Base-by-base conservation (phyloP, 2,888 invertebrate species). In the Ditylenchus weischeri region DNA sequence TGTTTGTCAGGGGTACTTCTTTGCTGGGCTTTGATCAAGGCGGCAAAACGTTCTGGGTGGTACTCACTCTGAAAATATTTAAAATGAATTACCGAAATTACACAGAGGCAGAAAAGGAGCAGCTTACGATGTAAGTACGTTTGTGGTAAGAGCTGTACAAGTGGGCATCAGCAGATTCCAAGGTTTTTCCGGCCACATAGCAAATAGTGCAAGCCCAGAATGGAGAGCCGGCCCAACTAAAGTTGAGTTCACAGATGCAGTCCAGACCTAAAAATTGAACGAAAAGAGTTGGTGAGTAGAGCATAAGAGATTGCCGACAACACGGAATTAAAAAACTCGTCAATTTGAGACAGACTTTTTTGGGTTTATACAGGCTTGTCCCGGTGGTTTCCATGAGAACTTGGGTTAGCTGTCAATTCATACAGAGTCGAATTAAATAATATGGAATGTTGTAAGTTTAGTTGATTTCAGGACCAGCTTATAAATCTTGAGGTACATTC, bases 121-220 rank as follows among this genome's bases (percentile, higher is more conserved):
- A 23, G 4, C 69, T 19, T 15, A 69, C 69, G 19, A 69, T 21
- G 48, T 64, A 69, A 47, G 50, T 69, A 11, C 62, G 50, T 36
- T 57, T 58, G 57, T 71, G 71, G 35, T 57, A 38, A 3, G 61
- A 57, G 6, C 65, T 48, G 60, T 69, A 59, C 38, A 71, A 35
- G 50, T 71, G 71, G 5, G 38, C 51, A 58, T 69, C 67, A n/a
- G 69, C 65, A 0, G 69, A 60, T 15, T 66, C 69, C 19, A 69
- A 62, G 3, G 64, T 60, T 21, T 61, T 50, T 23, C 69, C 71
- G 19, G 69, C 67, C 29, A 65, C 59, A 23, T 67, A 62, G 38
- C 71, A 71, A 23, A 69, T 60, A 18, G 67, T 65, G 60, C 71
- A 71, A 7, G 65, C 57, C 71, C 71, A 71, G 21, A 71, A 48